These are phyloP conservation scores for Bombus affinis DNA, from an alignment of 1,140 invertebrate species.

Conservation along the genomic window DNA sequence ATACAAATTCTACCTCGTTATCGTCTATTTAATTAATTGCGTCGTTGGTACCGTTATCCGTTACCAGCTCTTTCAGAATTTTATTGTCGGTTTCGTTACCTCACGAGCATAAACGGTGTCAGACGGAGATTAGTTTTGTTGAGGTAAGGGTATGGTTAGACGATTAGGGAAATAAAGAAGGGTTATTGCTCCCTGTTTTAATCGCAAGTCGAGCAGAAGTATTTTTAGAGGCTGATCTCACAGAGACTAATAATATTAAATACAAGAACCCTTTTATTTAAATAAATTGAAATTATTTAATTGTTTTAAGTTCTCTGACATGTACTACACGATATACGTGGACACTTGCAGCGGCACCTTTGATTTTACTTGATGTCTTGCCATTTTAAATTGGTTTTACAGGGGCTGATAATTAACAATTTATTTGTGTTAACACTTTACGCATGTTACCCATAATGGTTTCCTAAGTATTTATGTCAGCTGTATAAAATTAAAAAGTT, in stretches of 20 bases:
- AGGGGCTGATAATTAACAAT: too few species aligned
- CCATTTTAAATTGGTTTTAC: too few species aligned
- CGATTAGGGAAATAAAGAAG: background rate
- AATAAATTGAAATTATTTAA: background rate
- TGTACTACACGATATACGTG: too few species aligned
- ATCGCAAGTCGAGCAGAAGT: background rate
- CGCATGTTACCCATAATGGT: too few species aligned
- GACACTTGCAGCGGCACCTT: too few species aligned
- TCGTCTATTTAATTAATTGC: conserved; percentile 4
- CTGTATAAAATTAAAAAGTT: too few species aligned
- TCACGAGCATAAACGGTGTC: background rate
- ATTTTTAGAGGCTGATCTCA: background rate
- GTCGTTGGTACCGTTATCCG: background rate
- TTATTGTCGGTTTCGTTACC: background rate
- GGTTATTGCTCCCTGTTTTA: background rate
- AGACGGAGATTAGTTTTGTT: background rate
- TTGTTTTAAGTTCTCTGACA: too few species aligned
- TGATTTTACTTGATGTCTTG: too few species aligned
- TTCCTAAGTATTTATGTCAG: too few species aligned
- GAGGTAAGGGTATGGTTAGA: background rate
- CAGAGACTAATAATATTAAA: background rate
- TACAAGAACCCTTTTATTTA: background rate
- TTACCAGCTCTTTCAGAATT: background rate
- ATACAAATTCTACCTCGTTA: background rate
- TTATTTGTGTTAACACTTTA: too few species aligned